Evolutionary conservation across 2,113 vertebrate species (phyloP), one percentile per base, ranked within the genome.

Genomic region (Tiliqua scincoides): DNA sequence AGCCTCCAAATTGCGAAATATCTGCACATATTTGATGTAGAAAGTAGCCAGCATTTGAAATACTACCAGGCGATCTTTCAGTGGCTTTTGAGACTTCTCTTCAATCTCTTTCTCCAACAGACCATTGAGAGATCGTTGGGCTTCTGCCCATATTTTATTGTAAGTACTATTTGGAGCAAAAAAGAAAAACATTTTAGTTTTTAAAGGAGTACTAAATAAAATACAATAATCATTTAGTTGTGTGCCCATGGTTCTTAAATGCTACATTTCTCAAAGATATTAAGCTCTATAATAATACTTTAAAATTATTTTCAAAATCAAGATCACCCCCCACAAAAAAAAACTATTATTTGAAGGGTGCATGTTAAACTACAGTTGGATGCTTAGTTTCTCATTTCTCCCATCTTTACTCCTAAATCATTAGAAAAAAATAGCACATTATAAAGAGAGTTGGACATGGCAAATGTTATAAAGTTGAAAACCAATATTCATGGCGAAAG

Each of bases 11-110:
- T 89, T 93, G 1, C 91, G 91, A 11, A 97, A 95, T 85, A 98
- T 97, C 40, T 96, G 96, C 30, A 98, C 86, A n/a, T 98, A 98
- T 11, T 96, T 95, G 62, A 98, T 62, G 83, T 97, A 98, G 90
- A 95, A 96, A 35, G 94, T 90, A 65, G 95, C 96, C 65, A 98
- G 52, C 81, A 89, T 95, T 37, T 96, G 94, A 86, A 95, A 97
- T 75, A 86, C 89, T 35, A 94, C 89, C 4, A 86, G 18, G 0
- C 0, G 95, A 70, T 96, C 95, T 18, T 86, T 95, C 67, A 95
- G 87, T 0, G 96, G 95, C 52, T 92, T 91, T 0, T 76, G 68
- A 17, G 92, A 73, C 62, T 94, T 79, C 23, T 86, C 89, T 63
- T 95, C 92, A 77, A 91, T 93, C 77, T 98, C 98, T 4, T 92